Evolutionary conservation across 1,140 invertebrate genomes (phyloP).

Genomic region (Drosophila rhopaloa): DNA sequence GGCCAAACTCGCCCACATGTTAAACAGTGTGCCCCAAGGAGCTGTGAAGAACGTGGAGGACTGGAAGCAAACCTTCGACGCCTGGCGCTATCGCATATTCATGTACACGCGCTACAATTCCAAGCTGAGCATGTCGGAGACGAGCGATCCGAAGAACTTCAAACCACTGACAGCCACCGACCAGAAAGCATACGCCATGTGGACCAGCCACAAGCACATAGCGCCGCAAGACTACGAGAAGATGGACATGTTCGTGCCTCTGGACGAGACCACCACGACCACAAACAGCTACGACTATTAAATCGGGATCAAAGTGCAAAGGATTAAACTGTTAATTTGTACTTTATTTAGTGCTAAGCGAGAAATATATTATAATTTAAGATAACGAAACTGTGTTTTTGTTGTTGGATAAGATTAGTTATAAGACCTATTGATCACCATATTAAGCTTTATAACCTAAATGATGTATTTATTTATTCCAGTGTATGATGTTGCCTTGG

Average conservation of each 20-base stretch:
- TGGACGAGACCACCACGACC: constrained; percentile 69
- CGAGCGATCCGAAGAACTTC: constrained; percentile 78
- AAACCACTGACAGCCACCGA: constrained; percentile 78
- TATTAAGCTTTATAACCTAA: not conserved
- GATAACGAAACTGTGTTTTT: constrained; percentile 32
- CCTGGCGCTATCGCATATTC: constrained; percentile 81
- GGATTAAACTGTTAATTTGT: constrained; percentile 58
- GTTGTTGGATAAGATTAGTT: constrained; percentile 2
- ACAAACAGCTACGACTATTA: constrained; percentile 74
- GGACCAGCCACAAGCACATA: constrained; percentile 80
- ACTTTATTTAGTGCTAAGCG: constrained; percentile 77
- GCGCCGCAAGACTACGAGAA: constrained; percentile 74
- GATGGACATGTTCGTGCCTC: constrained; percentile 74
- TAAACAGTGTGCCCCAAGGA: constrained; percentile 78
- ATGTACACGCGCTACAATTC: constrained; percentile 83
- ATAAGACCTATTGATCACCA: constrained; percentile 1
- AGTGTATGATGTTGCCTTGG: constrained; percentile 65
- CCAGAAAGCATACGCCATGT: constrained; percentile 81
- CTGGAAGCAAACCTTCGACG: constrained; percentile 81
- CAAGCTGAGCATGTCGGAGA: constrained; percentile 76
- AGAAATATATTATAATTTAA: constrained; percentile 73
- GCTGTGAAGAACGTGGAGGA: constrained; percentile 82
- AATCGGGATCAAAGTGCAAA: constrained; percentile 37
- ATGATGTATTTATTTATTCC: constrained; percentile 21
- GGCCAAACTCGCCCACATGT: constrained; percentile 69